These are phyloP conservation scores for Nephotettix cincticeps DNA, from an alignment of 1,140 invertebrate species.

Conservation along the genomic window DNA sequence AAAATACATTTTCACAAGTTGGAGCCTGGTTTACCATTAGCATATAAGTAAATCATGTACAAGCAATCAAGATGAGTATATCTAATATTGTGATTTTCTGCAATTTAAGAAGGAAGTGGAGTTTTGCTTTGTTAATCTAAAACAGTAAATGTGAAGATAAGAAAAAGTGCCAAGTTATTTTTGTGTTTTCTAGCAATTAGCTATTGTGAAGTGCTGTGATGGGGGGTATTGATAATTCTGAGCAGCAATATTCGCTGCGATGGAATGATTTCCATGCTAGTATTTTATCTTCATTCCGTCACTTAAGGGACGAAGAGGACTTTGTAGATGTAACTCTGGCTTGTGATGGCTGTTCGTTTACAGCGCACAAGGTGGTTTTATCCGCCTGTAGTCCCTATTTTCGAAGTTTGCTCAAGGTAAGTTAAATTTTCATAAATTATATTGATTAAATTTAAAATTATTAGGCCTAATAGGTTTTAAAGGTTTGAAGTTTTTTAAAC, in stretches of 20 bases:
- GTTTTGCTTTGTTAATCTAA: neutral
- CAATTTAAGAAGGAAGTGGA: slow-evolving; percentile 13
- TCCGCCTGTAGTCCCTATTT: slow-evolving; percentile 93
- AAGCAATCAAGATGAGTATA: slow-evolving; percentile 16
- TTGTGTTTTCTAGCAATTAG: slow-evolving; percentile 22
- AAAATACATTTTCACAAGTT: no score
- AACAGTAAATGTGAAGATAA: slow-evolving; percentile 13
- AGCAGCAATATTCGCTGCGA: slow-evolving; percentile 88
- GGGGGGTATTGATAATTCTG: slow-evolving; percentile 58
- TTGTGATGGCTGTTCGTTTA: slow-evolving; percentile 84
- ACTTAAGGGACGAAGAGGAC: slow-evolving; percentile 80
- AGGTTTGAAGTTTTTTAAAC: no score
- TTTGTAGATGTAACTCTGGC: slow-evolving; percentile 91
- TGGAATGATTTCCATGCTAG: slow-evolving; percentile 93
- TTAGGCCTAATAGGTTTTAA: slow-evolving; percentile 34
- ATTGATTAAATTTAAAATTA: slow-evolving; percentile 24
- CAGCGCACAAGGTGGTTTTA: slow-evolving; percentile 84
- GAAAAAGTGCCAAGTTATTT: neutral
- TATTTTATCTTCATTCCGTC: slow-evolving; percentile 82
- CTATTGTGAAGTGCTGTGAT: slow-evolving; percentile 39
- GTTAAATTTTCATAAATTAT: slow-evolving; percentile 39
- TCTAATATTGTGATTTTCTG: neutral
- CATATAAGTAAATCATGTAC: neutral
- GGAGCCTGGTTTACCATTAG: neutral
- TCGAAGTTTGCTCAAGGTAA: slow-evolving; percentile 77